Percentiles rank a stretch among this genome's conserved stretches.
Evolutionary conservation across 2,888 invertebrate species (phyloP).

Genomic region (Netelia virgata): DNA sequence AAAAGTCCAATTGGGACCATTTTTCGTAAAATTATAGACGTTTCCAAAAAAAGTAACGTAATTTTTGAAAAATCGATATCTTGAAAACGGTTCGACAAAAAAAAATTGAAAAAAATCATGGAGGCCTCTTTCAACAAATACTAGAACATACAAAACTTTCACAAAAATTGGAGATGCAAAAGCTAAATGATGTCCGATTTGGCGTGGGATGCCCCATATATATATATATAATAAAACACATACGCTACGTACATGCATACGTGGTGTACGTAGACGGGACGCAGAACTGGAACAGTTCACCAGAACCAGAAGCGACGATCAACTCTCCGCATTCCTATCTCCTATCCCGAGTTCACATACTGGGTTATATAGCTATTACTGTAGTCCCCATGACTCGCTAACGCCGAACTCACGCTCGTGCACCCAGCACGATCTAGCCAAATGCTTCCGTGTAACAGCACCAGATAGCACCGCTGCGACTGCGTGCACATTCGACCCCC

Average conservation of each 20-base stretch:
- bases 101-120: too few species aligned
- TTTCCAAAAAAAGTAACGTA: too few species aligned
- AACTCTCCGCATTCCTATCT: slow-evolving; percentile 53
- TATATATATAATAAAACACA: too few species aligned
- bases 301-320: slow-evolving; percentile 39
- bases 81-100: too few species aligned
- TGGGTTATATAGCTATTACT: slow-evolving; percentile 27
- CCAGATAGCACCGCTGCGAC: slow-evolving; percentile 10
- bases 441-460: slow-evolving; percentile 27
- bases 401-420: neutral
- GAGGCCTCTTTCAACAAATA: too few species aligned
- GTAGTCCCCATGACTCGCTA: slow-evolving; percentile 3
- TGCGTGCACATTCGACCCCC: slow-evolving; percentile 22
- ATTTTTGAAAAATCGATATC: too few species aligned
- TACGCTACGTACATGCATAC: neutral
- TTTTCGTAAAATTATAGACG: too few species aligned
- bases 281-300: slow-evolving; percentile 16
- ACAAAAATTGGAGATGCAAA: too few species aligned
- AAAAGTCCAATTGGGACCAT: too few species aligned
- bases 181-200: too few species aligned
- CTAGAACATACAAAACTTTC: too few species aligned
- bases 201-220: too few species aligned
- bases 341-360: slow-evolving; percentile 27
- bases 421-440: slow-evolving; percentile 17
- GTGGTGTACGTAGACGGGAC: neutral